These are phyloP conservation scores for Anodontia alba DNA, from an alignment of 2,888 invertebrate species.

Conservation along the genomic window DNA sequence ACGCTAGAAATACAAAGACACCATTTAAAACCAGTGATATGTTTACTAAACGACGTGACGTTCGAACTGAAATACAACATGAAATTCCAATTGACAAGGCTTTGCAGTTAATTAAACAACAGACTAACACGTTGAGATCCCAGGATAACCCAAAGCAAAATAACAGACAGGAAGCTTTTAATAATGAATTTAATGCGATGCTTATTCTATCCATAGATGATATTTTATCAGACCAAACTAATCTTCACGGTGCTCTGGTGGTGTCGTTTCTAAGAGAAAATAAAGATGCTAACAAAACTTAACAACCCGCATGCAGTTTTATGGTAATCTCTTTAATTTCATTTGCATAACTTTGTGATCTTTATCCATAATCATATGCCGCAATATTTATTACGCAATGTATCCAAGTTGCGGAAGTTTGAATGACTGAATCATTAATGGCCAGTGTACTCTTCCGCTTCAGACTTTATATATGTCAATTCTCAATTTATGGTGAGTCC, in stretches of 20 bases:
- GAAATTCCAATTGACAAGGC: not conserved
- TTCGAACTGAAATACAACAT: not conserved
- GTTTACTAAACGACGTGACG: not conserved
- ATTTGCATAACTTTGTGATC: no score
- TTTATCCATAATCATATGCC: no score
- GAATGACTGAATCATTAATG: no score
- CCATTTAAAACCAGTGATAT: not conserved
- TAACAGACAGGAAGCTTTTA: not conserved
- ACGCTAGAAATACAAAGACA: not conserved
- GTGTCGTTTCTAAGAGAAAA: conserved; percentile 16
- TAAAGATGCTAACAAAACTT: not conserved
- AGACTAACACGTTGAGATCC: not conserved
- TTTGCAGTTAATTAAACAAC: not conserved
- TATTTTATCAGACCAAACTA: conserved; percentile 49
- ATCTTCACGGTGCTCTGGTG: conserved; percentile 47
- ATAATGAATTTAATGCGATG: conserved; percentile 49
- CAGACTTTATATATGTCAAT: no score
- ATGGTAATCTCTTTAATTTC: no score
- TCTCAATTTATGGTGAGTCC: no score
- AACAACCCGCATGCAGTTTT: no score
- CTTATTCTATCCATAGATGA: conserved; percentile 53
- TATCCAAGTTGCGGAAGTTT: no score
- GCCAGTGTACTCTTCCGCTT: no score
- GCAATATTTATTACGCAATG: no score
- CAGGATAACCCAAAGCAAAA: no score